These are phyloP conservation scores for Tuta absoluta DNA, from an alignment of 2,888 invertebrate genomes.

Conservation along the genomic window DNA sequence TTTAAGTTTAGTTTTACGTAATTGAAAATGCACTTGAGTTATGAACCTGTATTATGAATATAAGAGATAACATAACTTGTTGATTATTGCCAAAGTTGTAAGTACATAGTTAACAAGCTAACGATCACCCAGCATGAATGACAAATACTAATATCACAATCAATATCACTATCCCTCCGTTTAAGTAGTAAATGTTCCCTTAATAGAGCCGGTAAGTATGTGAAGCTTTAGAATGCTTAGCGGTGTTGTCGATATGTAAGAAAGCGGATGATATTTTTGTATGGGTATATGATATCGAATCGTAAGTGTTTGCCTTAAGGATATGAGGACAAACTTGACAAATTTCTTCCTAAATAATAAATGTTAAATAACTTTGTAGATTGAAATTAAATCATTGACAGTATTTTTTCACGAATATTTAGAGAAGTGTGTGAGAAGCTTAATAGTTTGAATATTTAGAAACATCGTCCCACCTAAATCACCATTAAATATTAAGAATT, in stretches of 20 bases:
- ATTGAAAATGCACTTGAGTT: constrained; percentile 29
- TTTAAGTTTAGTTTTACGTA: constrained; percentile 36
- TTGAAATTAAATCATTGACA: constrained; percentile 34
- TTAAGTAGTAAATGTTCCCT: constrained; percentile 25
- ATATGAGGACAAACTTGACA: constrained; percentile 43
- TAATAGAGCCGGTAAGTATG: constrained; percentile 7
- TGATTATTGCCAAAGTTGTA: constrained; percentile 52
- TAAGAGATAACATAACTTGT: constrained; percentile 37
- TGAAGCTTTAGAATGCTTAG: constrained; percentile 60
- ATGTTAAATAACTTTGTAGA: constrained; percentile 16
- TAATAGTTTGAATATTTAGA: constrained; percentile 40
- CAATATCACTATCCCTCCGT: constrained; percentile 37
- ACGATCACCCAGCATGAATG: constrained; percentile 23
- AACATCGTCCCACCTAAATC: constrained; percentile 73
- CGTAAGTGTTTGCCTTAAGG: constrained; percentile 66
- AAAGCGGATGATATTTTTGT: constrained; percentile 78
- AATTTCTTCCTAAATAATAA: constrained; percentile 37
- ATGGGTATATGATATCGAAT: constrained; percentile 64
- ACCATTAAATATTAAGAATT: constrained; percentile 68
- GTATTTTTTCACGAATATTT: constrained; percentile 43
- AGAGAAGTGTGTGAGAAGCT: constrained; percentile 41
- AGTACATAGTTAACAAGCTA: constrained; percentile 25
- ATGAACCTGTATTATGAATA: constrained; percentile 37
- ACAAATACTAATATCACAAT: constrained; percentile 26
- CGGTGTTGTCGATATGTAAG: constrained; percentile 68